These are phyloP conservation scores for Phaethon lepturus DNA, from an alignment of 2,113 vertebrate genomes.

Conservation along the genomic window DNA sequence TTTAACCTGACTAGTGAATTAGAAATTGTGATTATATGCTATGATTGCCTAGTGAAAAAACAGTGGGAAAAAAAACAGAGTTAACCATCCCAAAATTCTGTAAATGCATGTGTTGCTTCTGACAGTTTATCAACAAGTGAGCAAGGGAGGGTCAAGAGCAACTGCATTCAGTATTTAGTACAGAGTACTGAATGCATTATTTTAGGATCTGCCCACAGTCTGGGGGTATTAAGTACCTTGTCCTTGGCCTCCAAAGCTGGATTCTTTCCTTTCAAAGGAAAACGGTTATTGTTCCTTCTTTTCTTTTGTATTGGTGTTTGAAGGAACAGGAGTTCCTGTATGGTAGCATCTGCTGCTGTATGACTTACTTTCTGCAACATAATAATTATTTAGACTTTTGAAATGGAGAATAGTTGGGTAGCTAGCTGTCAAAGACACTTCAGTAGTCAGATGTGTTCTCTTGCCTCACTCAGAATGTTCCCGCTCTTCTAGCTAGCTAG, in stretches of 20 bases:
- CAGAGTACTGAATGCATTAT: background rate
- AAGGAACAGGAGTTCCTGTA: background rate
- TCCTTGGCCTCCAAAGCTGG: background rate
- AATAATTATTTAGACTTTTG: conserved; percentile 10
- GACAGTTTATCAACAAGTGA: background rate
- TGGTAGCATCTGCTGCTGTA: background rate
- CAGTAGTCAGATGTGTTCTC: background rate
- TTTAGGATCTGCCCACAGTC: background rate
- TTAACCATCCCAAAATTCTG: background rate
- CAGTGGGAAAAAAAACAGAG: background rate
- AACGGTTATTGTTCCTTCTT: background rate
- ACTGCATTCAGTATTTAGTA: background rate
- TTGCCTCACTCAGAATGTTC: background rate
- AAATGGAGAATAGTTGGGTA: background rate
- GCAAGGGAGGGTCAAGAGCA: background rate
- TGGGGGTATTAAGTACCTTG: background rate
- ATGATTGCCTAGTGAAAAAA: background rate
- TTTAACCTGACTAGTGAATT: background rate
- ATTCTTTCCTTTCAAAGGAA: background rate
- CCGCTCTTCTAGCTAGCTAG: background rate
- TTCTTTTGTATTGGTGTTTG: background rate
- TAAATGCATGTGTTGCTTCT: background rate
- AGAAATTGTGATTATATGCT: background rate
- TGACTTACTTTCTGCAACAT: background rate
- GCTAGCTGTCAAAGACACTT: background rate